These are phyloP conservation scores for Calycopis cecrops DNA, from an alignment of 1,140 invertebrate genomes.

Conservation along the genomic window DNA sequence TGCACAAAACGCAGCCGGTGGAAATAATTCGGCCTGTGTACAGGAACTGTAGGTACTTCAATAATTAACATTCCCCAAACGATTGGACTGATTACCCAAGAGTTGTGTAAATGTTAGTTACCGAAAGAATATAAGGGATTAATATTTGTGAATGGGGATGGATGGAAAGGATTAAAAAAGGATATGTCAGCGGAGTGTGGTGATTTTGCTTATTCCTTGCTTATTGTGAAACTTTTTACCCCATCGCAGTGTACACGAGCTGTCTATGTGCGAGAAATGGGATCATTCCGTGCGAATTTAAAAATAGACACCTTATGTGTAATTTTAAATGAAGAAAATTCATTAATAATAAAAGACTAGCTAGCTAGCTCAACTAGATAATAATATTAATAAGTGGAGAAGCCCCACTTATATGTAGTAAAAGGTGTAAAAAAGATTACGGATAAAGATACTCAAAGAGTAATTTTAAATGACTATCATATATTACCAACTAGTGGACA, in stretches of 20 bases:
- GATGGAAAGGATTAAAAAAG: conserved; percentile 9
- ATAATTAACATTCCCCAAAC: conserved; percentile 12
- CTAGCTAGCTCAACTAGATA: conserved; percentile 16
- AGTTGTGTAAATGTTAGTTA: conserved; percentile 26
- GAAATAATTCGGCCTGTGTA: no score
- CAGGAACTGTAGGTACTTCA: no score
- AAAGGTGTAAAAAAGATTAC: no score
- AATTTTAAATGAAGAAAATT: conserved; percentile 4
- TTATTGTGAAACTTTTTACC: conserved; percentile 15
- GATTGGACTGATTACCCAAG: conserved; percentile 31
- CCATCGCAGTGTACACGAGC: conserved; percentile 16
- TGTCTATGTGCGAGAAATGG: conserved; percentile 17
- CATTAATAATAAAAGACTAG: conserved; percentile 15
- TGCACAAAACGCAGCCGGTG: no score
- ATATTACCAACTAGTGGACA: no score
- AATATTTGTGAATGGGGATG: conserved; percentile 13
- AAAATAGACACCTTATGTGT: conserved; percentile 12
- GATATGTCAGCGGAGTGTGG: conserved; percentile 1
- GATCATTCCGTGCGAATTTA: conserved; percentile 11
- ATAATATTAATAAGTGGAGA: conserved; percentile 12
- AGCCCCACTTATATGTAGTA: no score
- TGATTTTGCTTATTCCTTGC: conserved; percentile 11
- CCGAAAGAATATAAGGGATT: conserved; percentile 22
- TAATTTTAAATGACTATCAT: no score
- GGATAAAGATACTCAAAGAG: no score